These are phyloP conservation scores for Mormyrus iriodes DNA, from an alignment of 2,113 vertebrate genomes.

Conservation along the genomic window DNA sequence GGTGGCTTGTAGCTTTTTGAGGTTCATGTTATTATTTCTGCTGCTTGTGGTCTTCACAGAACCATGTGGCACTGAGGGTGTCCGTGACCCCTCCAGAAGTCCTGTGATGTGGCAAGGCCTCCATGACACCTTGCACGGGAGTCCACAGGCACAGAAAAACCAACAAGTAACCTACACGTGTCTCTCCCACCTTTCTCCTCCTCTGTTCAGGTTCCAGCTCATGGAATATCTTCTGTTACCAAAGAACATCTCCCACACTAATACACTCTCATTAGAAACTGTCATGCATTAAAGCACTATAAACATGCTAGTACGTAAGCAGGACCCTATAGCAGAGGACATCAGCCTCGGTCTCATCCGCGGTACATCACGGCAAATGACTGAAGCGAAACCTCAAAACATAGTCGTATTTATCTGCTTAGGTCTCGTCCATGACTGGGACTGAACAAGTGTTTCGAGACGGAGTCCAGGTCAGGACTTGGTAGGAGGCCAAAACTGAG, in stretches of 20 bases:
- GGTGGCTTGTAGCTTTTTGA: background rate
- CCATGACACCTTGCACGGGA: slow-evolving; percentile 74
- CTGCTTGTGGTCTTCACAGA: background rate
- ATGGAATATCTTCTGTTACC: background rate
- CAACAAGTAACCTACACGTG: background rate
- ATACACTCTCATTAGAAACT: background rate
- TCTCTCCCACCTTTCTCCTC: background rate
- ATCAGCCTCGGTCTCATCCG: background rate
- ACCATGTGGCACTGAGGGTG: slow-evolving; percentile 24
- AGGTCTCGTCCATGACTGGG: background rate
- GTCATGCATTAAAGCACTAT: background rate
- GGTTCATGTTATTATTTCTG: background rate
- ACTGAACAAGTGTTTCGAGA: background rate
- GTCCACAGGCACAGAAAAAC: slow-evolving; percentile 36
- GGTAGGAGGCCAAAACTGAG: background rate
- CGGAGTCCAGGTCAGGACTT: background rate
- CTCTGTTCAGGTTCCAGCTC: background rate
- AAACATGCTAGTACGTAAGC: background rate
- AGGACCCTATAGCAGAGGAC: no score
- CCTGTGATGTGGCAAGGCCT: slow-evolving; percentile 72
- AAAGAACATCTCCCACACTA: background rate
- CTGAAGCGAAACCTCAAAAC: background rate
- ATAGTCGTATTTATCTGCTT: background rate
- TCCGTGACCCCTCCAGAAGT: slow-evolving; percentile 70
- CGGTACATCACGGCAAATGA: background rate